Evolutionary conservation across 2,113 vertebrate genomes (phyloP).

Genomic region (Tapirus terrestris): DNA sequence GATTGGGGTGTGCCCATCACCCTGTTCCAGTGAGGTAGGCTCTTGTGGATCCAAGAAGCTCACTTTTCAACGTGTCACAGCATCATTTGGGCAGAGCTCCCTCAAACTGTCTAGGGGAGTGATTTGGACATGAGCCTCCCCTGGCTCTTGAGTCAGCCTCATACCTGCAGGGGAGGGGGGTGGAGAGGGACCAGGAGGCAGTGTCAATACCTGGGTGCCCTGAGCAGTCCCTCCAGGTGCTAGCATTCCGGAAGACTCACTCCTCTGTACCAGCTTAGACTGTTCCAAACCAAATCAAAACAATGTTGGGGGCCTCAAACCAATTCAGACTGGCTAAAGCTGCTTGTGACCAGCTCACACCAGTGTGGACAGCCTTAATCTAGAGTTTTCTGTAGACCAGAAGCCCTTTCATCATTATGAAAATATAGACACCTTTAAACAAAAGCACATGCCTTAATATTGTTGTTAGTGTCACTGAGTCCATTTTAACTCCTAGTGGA

Average conservation of each 20-base stretch:
- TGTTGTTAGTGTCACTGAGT: too few species aligned
- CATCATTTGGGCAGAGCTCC: background rate
- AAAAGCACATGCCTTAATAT: background rate
- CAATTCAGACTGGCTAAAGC: background rate
- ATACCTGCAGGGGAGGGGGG: fast-evolving
- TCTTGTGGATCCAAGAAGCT: background rate
- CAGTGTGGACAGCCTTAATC: background rate
- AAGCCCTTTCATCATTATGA: background rate
- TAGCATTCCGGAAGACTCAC: background rate
- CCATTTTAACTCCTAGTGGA: too few species aligned
- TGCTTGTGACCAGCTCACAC: background rate
- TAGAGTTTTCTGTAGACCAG: background rate
- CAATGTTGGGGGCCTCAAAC: background rate
- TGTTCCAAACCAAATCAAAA: background rate
- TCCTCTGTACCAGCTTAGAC: background rate
- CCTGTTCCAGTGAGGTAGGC: background rate
- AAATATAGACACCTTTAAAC: background rate
- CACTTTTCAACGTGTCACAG: background rate
- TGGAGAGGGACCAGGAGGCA: too few species aligned
- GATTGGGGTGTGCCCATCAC: background rate
- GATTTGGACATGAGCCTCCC: background rate
- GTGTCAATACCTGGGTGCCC: fast-evolving
- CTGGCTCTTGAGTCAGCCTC: background rate
- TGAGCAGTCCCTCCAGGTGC: background rate
- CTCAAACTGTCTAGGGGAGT: background rate